Evolutionary conservation across 2,888 invertebrate species (phyloP).

Genomic region (Eugnorisma glareosa): DNA sequence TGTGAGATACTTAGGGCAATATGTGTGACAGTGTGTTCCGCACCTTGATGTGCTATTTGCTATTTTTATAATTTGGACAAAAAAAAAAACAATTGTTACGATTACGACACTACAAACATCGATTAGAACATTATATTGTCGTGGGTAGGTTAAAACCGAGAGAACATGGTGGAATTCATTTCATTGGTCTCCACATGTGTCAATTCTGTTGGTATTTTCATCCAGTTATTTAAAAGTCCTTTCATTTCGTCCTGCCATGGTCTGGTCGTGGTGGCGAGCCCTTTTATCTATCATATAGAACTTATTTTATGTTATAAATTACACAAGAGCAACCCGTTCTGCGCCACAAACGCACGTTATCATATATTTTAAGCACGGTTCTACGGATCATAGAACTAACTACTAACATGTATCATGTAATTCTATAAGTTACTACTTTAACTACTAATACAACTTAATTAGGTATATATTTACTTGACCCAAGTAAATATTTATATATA

Average conservation of each 20-base stretch:
- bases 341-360: no score
- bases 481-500: neutral
- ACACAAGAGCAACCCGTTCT: neutral
- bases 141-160: neutral
- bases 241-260: neutral
- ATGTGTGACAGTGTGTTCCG: neutral
- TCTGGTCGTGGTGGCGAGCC: neutral
- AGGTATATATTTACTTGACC: no score
- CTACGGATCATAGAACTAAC: neutral
- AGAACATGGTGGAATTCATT: neutral
- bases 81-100: no score
- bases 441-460: slow-evolving; percentile 1
- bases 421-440: neutral
- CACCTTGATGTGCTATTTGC: slow-evolving; percentile 8
- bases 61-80: neutral
- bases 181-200: neutral
- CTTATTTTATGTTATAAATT: neutral
- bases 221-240: neutral
- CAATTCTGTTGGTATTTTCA: neutral
- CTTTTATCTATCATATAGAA: neutral
- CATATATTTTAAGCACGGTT: neutral
- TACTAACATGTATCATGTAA: neutral
- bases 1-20: slow-evolving; percentile 2
- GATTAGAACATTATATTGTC: no score
- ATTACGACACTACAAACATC: no score